Evolutionary conservation across 2,113 vertebrate species (phyloP).

Genomic region (Craseonycteris thonglongyai): DNA sequence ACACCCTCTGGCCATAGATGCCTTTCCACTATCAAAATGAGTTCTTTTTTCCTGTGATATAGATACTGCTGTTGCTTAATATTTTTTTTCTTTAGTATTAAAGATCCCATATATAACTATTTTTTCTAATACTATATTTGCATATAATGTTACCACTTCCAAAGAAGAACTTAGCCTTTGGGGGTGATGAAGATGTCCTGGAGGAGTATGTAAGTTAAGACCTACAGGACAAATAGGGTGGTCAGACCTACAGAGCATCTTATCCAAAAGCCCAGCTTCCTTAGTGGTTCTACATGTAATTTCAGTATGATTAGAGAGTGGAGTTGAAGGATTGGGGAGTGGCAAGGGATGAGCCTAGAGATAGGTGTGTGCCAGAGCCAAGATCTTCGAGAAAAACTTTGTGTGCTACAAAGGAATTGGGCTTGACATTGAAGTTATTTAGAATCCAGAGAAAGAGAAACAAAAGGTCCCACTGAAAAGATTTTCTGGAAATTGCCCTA

Average conservation of each 20-base stretch:
- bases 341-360: not conserved
- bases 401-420: not conserved
- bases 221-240: not conserved
- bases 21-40: not conserved
- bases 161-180: not conserved
- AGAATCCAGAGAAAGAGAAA: not conserved
- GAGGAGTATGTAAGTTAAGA: not conserved
- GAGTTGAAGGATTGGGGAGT: not conserved
- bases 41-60: not conserved
- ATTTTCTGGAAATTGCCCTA: not conserved
- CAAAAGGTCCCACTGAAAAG: not conserved
- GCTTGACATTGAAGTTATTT: not conserved
- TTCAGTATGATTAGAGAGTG: not conserved
- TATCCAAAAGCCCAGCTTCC: not conserved
- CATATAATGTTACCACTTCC: not conserved
- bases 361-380: not conserved
- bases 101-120: not conserved
- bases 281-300: not conserved
- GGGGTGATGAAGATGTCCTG: not conserved
- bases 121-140: not conserved
- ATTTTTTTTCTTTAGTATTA: not conserved
- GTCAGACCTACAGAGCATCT: not conserved
- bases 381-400: not conserved
- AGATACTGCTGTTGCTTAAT: not conserved
- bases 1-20: not conserved